These are phyloP conservation scores for Aldrovandia affinis DNA, from an alignment of 2,797 vertebrate species.

Conservation along the genomic window DNA sequence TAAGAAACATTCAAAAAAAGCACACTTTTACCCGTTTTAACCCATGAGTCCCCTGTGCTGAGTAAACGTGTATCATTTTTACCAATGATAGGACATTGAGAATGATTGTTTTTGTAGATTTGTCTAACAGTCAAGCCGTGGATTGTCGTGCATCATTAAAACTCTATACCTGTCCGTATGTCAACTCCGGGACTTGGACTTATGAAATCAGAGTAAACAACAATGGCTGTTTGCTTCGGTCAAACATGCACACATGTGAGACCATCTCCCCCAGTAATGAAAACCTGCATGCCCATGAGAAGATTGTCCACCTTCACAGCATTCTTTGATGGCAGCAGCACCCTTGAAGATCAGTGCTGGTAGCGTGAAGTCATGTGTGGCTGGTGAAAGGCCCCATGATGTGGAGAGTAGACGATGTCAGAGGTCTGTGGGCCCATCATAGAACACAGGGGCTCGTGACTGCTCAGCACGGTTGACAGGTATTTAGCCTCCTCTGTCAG, in stretches of 20 bases:
- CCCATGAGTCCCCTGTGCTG: not conserved
- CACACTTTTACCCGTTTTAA: not conserved
- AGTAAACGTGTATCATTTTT: not conserved
- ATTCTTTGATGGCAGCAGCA: not conserved
- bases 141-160: constrained; percentile 1
- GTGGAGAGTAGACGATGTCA: constrained; percentile 81
- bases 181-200: constrained; percentile 1
- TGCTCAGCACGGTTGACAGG: constrained; percentile 86
- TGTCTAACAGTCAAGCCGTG: constrained; percentile 7
- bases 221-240: constrained; percentile 16
- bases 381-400: constrained; percentile 82
- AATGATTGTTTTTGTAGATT: not conserved
- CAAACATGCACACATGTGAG: not conserved
- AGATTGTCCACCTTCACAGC: not conserved
- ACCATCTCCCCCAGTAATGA: not conserved
- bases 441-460: constrained; percentile 88
- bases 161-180: not conserved
- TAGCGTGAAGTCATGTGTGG: constrained; percentile 89
- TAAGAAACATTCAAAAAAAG: constrained; percentile 28
- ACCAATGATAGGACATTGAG: not conserved
- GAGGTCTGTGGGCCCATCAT: constrained; percentile 76
- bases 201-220: not conserved
- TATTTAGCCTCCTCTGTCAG: constrained; percentile 93
- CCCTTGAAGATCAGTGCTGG: constrained; percentile 79
- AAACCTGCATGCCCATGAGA: not conserved